A percentile compares a stretch with the other conserved stretches of the same genome.
Conservation (phyloP, 1,140 invertebrate genomes). For the Lepidurus arcticus region DNA sequence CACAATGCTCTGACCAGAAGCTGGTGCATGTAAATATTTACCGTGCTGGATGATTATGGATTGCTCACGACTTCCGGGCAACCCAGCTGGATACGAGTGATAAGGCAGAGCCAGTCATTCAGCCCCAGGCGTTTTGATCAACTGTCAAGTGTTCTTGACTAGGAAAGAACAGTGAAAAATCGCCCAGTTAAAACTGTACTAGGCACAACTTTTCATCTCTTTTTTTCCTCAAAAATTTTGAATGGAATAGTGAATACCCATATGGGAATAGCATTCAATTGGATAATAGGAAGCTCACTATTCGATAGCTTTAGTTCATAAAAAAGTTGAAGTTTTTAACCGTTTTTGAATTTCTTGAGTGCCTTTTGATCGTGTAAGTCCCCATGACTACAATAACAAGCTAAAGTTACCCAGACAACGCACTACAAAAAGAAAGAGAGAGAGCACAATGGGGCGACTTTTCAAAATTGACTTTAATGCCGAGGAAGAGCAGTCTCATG, state of each 20-base stretch:
- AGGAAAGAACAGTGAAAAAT: not conserved
- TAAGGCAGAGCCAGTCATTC: not conserved
- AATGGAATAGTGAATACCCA: too few species aligned
- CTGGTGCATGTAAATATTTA: slow-evolving; percentile 7
- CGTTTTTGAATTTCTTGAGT: not conserved
- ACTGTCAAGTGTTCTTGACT: not conserved
- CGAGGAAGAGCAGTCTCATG: not conserved
- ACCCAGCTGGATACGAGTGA: not conserved
- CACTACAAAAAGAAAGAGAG: not conserved
- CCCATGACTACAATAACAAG: not conserved
- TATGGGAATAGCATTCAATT: too few species aligned
- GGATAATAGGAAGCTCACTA: too few species aligned
- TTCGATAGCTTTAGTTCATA: not conserved
- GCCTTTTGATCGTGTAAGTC: not conserved
- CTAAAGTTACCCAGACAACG: not conserved
- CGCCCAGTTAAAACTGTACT: not conserved
- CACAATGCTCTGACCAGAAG: not conserved
- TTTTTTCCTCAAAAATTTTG: too few species aligned
- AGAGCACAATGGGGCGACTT: not conserved
- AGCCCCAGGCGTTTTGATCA: not conserved
- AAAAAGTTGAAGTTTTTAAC: not conserved
- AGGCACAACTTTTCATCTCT: too few species aligned
- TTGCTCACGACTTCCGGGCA: not conserved
- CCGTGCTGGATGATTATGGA: not conserved
- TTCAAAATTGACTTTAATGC: not conserved